Base-by-base conservation (phyloP, 2,113 vertebrate species). In the Illadopsis cleaveri region DNA sequence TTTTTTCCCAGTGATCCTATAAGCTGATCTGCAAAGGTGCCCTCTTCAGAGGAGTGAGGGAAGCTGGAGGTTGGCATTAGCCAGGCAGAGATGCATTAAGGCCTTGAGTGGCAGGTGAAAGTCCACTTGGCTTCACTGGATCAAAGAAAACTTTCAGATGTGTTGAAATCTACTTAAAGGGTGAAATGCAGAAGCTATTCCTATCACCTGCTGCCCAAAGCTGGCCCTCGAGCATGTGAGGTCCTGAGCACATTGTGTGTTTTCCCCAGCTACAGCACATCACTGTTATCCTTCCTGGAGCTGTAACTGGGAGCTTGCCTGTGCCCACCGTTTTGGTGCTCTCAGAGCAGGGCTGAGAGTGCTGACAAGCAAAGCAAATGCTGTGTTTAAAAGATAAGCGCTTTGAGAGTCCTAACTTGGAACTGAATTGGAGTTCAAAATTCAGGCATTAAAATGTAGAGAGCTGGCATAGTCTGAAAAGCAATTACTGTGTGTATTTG, bases 381-480 rank as follows among this genome's bases (percentile, higher is more conserved):
- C 71, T 95, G 68, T 38, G 15, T 89, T 95, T 90, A 44, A 94
- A 86, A 93, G 89, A 95, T 88, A 94, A 54, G 91, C 80, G 20
- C 76, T 92, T 83, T 24, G 51, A 60, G 86, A 83, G 71, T 86
- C 89, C 86, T 93, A 72, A 86, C 56, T 80, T 81, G 82, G 90
- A 89, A 71, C 27, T 37, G 50, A 83, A 86, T 45, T 54, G 28
- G 62, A 90, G 89, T 93, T 94, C 79, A 81, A 33, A 90, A 91
- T 91, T 71, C 72, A 77, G 60, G 88, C 90, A 90, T 38, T 86
- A 77, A 92, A 90, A 82, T 80, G 17, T 40, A 48, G 94, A 86
- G 86, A 92, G 68, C 69, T 89, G 91, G 90, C 89, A 50, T 21
- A 35, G 82, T 44, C 79, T 92, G 82, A 66, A 93, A 86, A 79